These are phyloP conservation scores for Porites cylindrica DNA, from an alignment of 92 coral and sea anemone species.

Conservation along the genomic window DNA sequence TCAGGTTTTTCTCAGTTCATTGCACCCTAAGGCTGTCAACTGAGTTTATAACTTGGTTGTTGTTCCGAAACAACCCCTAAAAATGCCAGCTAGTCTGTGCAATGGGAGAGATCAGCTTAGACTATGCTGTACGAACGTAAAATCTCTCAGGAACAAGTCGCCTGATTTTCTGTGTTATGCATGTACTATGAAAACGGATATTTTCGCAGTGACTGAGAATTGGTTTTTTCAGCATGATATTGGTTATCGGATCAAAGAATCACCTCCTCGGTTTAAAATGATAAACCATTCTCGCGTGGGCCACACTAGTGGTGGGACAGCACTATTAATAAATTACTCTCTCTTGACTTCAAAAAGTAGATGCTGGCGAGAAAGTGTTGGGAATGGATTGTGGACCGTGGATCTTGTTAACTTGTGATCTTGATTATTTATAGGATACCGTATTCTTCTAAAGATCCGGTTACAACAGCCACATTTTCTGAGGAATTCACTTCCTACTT, in stretches of 20 bases:
- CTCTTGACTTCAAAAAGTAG: neutral
- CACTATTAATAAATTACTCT: slow-evolving; percentile 25
- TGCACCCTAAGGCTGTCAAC: no score
- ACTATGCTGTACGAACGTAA: neutral
- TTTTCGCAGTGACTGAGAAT: no score
- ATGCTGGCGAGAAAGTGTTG: slow-evolving; percentile 23
- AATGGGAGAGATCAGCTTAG: no score
- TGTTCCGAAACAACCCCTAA: no score
- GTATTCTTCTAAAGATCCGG: slow-evolving; percentile 22
- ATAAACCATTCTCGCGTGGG: slow-evolving; percentile 34
- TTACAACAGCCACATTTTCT: neutral
- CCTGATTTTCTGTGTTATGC: neutral
- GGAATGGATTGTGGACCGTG: slow-evolving; percentile 47
- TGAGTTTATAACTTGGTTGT: no score
- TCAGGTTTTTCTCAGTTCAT: no score
- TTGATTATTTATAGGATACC: slow-evolving; percentile 47
- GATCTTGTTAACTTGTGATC: slow-evolving; percentile 9
- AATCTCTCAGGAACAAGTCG: slow-evolving; percentile 31
- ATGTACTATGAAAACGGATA: no score
- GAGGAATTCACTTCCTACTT: neutral
- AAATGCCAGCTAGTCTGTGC: no score
- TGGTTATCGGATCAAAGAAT: no score
- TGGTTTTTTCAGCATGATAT: neutral
- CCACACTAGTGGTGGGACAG: slow-evolving; percentile 55
- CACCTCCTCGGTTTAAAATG: neutral